These are phyloP conservation scores for Phrynocephalus versicolor DNA, from an alignment of 2,113 vertebrate species.

Conservation along the genomic window DNA sequence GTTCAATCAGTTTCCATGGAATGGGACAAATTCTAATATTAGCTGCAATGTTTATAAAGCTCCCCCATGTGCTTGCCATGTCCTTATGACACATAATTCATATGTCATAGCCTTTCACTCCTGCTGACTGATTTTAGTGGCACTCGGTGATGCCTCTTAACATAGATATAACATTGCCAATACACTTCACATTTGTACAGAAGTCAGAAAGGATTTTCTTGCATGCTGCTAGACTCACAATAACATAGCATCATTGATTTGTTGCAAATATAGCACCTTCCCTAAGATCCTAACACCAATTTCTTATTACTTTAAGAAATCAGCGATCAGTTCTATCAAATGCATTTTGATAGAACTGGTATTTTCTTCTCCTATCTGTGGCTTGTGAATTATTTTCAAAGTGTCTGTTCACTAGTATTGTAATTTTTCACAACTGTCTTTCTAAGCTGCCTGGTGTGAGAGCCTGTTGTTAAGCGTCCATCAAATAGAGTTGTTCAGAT, in stretches of 20 bases:
- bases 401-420: constrained; percentile 10
- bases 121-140: neutral
- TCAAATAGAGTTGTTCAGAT: constrained; percentile 1
- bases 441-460: constrained; percentile 6
- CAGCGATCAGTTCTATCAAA: constrained; percentile 12
- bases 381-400: neutral
- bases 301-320: neutral
- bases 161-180: neutral
- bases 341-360: no score
- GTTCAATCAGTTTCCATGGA: neutral
- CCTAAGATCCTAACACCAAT: neutral
- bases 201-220: neutral
- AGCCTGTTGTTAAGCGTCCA: neutral
- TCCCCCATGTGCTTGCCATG: neutral
- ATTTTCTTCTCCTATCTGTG: neutral
- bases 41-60: neutral
- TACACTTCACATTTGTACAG: neutral
- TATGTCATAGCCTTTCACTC: neutral
- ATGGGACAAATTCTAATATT: neutral
- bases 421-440: constrained; percentile 9
- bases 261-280: constrained; percentile 9
- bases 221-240: neutral
- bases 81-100: neutral
- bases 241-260: neutral
- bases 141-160: neutral